These are phyloP conservation scores for Rhabdomys pumilio DNA, from an alignment of 2,797 vertebrate genomes.

Conservation along the genomic window DNA sequence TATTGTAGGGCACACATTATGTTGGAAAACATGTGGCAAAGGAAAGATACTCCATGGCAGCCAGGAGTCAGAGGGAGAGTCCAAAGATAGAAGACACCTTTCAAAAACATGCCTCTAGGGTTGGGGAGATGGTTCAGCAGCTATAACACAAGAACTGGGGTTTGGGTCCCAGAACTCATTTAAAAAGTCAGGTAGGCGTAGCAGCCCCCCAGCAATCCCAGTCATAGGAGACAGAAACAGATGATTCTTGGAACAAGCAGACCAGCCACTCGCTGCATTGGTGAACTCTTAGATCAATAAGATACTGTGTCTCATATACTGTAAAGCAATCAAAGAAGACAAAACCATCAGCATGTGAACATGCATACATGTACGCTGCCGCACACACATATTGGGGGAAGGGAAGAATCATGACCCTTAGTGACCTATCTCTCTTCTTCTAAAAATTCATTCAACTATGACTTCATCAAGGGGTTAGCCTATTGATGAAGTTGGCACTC, in stretches of 20 bases:
- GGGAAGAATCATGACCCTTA: neutral
- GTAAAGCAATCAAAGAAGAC: neutral
- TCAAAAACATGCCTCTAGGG: neutral
- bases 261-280: neutral
- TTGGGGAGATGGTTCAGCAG: neutral
- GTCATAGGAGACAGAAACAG: neutral
- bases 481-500: neutral
- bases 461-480: neutral
- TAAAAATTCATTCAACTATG: neutral
- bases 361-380: neutral
- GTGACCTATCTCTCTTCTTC: neutral
- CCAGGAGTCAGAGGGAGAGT: neutral
- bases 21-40: neutral
- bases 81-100: neutral
- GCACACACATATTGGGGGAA: neutral
- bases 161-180: neutral
- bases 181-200: neutral
- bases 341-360: neutral
- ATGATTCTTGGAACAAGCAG: neutral
- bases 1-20: neutral
- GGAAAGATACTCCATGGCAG: neutral
- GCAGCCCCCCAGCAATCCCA: neutral
- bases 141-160: neutral
- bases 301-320: neutral
- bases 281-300: neutral